phyloP scores from a whole-genome alignment of 2,113 vertebrate species.

The Galeopterus variegatus region DNA sequence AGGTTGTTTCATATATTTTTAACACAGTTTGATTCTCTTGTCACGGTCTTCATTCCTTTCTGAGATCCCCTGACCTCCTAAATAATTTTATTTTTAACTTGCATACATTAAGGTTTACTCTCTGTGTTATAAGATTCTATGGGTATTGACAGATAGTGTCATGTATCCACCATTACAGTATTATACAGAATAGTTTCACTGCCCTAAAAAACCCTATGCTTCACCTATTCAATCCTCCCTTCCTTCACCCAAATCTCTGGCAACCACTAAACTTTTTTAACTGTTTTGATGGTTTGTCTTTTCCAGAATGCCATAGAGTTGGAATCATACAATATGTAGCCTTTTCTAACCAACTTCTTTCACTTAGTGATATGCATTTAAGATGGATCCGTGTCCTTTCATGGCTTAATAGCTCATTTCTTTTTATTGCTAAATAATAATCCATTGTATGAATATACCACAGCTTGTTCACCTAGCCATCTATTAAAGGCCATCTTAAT shows the following conservation, averaged over 20 bases:
- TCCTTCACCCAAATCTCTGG: fast-evolving
- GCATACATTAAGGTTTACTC: not conserved
- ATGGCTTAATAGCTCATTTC: not conserved
- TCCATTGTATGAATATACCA: not conserved
- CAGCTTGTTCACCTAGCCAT: not conserved
- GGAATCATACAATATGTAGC: not conserved
- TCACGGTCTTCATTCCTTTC: not conserved
- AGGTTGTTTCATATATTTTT: not conserved
- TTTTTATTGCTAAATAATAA: not conserved
- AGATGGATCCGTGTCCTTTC: too few species aligned
- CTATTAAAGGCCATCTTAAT: not conserved
- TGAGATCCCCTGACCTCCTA: not conserved
- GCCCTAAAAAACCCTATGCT: too few species aligned
- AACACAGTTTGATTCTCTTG: not conserved
- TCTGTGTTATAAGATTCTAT: not conserved
- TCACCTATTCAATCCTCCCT: not conserved
- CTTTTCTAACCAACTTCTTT: not conserved
- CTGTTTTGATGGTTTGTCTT: not conserved
- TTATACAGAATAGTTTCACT: not conserved
- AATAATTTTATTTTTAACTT: not conserved
- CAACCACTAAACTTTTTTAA: not conserved
- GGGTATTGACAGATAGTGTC: too few species aligned
- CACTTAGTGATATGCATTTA: not conserved
- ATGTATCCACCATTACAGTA: not conserved
- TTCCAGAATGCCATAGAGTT: not conserved